These are phyloP conservation scores for Asobara japonica DNA, from an alignment of 1,140 invertebrate species.

Conservation along the genomic window DNA sequence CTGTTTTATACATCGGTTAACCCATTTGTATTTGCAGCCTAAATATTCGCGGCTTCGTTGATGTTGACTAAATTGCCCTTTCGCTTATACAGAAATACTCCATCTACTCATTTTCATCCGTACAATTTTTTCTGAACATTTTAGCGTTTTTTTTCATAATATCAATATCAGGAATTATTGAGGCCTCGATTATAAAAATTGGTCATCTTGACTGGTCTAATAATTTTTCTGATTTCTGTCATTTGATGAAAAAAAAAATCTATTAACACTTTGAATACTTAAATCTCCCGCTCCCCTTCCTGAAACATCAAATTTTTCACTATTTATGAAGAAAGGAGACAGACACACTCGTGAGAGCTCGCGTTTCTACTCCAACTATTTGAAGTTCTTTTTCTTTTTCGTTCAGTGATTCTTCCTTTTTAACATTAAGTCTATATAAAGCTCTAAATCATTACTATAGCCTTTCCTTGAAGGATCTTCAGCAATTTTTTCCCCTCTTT, in stretches of 20 bases:
- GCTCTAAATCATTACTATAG: constrained; percentile 42
- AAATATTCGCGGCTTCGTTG: too few relatives aligned
- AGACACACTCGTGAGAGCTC: constrained; percentile 40
- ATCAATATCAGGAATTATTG: too few relatives aligned
- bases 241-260: not conserved
- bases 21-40: too few relatives aligned
- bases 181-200: too few relatives aligned
- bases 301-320: not conserved
- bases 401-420: constrained; percentile 27
- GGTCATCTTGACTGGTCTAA: too few relatives aligned
- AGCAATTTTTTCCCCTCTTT: constrained; percentile 29
- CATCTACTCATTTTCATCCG: too few relatives aligned
- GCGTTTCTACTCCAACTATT: constrained; percentile 50
- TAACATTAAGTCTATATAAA: constrained; percentile 46
- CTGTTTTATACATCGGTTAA: too few relatives aligned
- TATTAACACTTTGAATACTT: not conserved
- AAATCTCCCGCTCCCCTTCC: not conserved
- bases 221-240: too few relatives aligned
- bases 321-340: not conserved
- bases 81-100: too few relatives aligned
- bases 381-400: constrained; percentile 34
- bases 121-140: too few relatives aligned
- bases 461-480: constrained; percentile 22
- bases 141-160: too few relatives aligned
- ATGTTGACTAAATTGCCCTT: too few relatives aligned